These are phyloP conservation scores for Bothrops jararaca DNA, from an alignment of 2,113 vertebrate species.

Conservation along the genomic window DNA sequence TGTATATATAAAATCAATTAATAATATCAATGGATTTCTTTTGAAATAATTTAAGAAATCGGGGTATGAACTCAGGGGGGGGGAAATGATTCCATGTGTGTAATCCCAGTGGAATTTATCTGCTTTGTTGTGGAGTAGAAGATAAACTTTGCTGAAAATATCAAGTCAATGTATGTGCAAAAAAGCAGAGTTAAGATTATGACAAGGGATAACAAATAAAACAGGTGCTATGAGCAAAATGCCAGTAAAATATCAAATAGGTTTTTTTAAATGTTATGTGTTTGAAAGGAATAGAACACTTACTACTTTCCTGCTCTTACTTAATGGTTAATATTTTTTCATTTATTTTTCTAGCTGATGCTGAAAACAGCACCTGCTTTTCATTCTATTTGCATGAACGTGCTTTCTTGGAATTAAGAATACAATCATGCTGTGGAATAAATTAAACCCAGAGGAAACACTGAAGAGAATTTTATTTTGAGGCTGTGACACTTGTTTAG, in stretches of 20 bases:
- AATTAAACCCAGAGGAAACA: neutral
- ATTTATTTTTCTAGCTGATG: neutral
- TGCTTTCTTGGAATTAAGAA: neutral
- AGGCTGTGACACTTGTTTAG: neutral
- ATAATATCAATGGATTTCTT: neutral
- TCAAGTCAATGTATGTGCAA: neutral
- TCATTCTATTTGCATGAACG: neutral
- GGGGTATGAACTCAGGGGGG: neutral
- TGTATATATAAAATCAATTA: neutral
- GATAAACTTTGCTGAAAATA: slow-evolving; percentile 12
- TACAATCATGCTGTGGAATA: neutral
- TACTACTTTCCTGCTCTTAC: neutral
- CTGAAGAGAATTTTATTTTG: neutral
- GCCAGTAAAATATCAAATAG: neutral
- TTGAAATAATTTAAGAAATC: neutral
- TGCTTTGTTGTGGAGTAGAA: neutral
- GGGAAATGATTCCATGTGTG: neutral
- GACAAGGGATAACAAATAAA: neutral
- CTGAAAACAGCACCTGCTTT: neutral
- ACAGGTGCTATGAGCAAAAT: neutral
- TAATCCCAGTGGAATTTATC: neutral
- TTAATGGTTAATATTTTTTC: neutral
- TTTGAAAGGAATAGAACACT: neutral
- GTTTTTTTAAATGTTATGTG: neutral
- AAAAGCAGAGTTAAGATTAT: neutral